Evolutionary conservation across 1,140 invertebrate species (phyloP).

Genomic region (Metaphire vulgaris): DNA sequence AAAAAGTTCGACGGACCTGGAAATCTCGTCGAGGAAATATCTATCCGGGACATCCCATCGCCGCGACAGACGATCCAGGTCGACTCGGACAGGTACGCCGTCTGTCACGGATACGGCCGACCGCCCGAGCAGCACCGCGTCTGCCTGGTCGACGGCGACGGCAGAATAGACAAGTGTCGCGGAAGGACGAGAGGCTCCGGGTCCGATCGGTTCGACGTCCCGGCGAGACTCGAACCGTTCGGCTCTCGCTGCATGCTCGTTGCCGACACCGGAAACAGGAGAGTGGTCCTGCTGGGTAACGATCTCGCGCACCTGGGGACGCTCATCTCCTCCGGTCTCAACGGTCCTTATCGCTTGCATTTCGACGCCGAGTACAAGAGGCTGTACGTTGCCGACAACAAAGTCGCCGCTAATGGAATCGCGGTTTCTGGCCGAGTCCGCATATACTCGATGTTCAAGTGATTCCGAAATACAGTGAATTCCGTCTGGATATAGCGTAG

Average conservation of each 20-base stretch:
- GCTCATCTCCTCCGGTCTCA: neutral
- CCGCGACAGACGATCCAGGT: neutral
- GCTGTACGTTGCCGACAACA: neutral
- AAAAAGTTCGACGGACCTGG: neutral
- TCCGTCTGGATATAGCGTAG: too few relatives aligned
- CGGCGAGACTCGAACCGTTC: neutral
- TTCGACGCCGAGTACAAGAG: neutral
- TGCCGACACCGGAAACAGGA: neutral
- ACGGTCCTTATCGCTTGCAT: neutral
- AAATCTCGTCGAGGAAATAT: neutral
- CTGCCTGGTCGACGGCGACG: neutral
- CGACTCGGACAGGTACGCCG: neutral
- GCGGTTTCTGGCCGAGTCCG: neutral
- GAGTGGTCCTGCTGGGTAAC: neutral
- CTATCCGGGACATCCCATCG: neutral
- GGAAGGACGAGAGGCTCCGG: neutral
- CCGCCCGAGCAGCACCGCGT: neutral
- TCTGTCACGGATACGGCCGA: neutral
- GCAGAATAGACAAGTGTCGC: neutral
- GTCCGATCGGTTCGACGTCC: neutral
- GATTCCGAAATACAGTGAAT: too few relatives aligned
- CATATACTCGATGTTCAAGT: too few relatives aligned
- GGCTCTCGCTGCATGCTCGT: neutral
- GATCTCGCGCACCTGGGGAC: neutral
- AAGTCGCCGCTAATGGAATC: neutral